These are phyloP conservation scores for Cataglyphis cursor DNA, from an alignment of 2,888 invertebrate species.

Conservation along the genomic window DNA sequence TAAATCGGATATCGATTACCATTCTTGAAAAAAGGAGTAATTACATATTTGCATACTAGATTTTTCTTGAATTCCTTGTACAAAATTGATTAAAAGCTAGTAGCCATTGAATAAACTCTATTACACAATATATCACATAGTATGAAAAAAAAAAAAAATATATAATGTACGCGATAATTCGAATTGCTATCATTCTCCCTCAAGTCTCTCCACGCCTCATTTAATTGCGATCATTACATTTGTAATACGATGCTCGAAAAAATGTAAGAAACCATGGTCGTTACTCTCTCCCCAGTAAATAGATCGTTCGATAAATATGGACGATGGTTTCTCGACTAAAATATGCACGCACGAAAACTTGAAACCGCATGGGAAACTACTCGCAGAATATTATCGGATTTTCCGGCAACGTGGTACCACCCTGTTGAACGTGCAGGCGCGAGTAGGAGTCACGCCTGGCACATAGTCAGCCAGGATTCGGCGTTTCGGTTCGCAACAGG, in stretches of 20 bases:
- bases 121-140: not conserved
- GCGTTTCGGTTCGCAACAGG: slow-evolving; percentile 85
- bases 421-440: slow-evolving; percentile 78
- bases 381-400: slow-evolving; percentile 70
- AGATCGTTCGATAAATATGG: not conserved
- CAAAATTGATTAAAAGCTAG: not conserved
- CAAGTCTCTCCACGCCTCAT: not conserved
- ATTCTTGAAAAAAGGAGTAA: not conserved
- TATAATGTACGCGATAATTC: not conserved
- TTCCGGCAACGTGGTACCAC: slow-evolving; percentile 75
- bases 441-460: slow-evolving; percentile 79
- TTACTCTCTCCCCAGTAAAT: not conserved
- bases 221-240: slow-evolving; percentile 7
- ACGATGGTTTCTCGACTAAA: slow-evolving; percentile 1
- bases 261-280: not conserved
- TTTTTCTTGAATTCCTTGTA: not conserved
- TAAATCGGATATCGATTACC: slow-evolving; percentile 17
- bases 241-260: not conserved
- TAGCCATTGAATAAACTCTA: not conserved
- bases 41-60: slow-evolving; percentile 19
- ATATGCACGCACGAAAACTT: slow-evolving; percentile 30
- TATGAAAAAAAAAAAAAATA: not conserved
- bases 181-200: not conserved
- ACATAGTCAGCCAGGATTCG: slow-evolving; percentile 84
- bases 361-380: slow-evolving; percentile 58